A percentile compares a stretch with the other conserved stretches of the same genome.
These are phyloP conservation scores for Cosmorhoe ocellata DNA, from an alignment of 2,888 invertebrate species.

Conservation along the genomic window DNA sequence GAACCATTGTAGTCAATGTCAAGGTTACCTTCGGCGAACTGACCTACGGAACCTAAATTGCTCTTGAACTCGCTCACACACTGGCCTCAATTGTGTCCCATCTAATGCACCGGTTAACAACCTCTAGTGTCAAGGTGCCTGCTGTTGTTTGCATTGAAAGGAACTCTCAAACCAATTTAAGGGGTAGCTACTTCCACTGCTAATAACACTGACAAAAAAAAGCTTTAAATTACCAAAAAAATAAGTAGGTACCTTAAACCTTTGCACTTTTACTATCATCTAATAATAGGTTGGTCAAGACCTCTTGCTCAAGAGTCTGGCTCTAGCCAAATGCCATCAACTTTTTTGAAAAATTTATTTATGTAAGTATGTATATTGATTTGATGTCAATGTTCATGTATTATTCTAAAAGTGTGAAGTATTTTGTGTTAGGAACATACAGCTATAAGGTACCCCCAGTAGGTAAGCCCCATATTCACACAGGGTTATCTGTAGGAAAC, in stretches of 20 bases:
- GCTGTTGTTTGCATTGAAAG: conserved; percentile 64
- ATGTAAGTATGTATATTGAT: no score
- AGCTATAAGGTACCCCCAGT: no score
- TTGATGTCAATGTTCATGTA: no score
- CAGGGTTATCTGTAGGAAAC: no score
- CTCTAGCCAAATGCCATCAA: no score
- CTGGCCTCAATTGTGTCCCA: conserved; percentile 80
- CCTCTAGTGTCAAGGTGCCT: conserved; percentile 81
- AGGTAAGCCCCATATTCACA: no score
- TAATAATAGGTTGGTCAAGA: no score
- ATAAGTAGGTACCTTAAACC: neutral
- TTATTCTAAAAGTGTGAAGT: no score
- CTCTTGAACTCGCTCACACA: conserved; percentile 81
- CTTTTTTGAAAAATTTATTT: no score
- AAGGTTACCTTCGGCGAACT: conserved; percentile 82
- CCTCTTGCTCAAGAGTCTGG: no score
- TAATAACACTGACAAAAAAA: neutral
- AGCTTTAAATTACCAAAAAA: conserved; percentile 3
- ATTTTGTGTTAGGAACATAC: no score
- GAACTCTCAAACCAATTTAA: conserved; percentile 54
- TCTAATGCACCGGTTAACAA: conserved; percentile 82
- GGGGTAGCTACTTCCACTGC: conserved; percentile 5
- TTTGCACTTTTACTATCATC: no score
- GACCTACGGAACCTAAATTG: conserved; percentile 82
- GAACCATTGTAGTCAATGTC: conserved; percentile 72